These are phyloP conservation scores for Dasysyrphus tricinctus DNA, from an alignment of 2,888 invertebrate genomes.

Conservation along the genomic window DNA sequence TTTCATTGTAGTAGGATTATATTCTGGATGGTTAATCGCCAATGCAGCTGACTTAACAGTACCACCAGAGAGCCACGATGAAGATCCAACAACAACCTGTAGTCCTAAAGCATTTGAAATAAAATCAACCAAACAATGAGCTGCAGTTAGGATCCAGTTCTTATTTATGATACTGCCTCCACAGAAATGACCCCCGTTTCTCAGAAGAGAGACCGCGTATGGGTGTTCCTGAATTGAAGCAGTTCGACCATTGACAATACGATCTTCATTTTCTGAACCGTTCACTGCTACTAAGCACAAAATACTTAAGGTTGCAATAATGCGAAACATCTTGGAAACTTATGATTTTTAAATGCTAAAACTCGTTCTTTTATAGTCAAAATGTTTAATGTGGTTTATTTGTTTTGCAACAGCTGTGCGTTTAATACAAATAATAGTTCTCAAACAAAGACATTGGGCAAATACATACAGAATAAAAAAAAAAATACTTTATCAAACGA, in stretches of 20 bases:
- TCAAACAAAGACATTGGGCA: no score
- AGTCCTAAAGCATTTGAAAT: background rate
- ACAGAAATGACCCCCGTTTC: background rate
- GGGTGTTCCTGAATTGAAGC: background rate
- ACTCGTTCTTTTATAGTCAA: background rate
- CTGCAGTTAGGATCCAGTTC: background rate
- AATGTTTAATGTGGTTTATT: background rate
- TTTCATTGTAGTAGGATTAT: background rate
- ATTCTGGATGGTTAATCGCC: background rate
- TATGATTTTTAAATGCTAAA: background rate
- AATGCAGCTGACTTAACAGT: background rate
- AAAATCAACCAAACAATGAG: background rate
- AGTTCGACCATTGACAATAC: background rate
- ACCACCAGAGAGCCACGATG: background rate
- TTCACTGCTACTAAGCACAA: background rate
- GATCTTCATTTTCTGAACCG: background rate
- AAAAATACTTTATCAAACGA: no score
- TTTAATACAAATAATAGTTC: no score
- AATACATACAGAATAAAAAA: no score
- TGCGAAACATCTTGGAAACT: constrained; percentile 15
- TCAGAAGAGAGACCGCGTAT: background rate
- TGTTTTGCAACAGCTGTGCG: background rate
- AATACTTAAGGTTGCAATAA: constrained; percentile 22
- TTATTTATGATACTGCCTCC: background rate
- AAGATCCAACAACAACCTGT: no score